phyloP scores from a whole-genome alignment of 2,888 invertebrate genomes.

The Aphidoletes aphidimyza region DNA sequence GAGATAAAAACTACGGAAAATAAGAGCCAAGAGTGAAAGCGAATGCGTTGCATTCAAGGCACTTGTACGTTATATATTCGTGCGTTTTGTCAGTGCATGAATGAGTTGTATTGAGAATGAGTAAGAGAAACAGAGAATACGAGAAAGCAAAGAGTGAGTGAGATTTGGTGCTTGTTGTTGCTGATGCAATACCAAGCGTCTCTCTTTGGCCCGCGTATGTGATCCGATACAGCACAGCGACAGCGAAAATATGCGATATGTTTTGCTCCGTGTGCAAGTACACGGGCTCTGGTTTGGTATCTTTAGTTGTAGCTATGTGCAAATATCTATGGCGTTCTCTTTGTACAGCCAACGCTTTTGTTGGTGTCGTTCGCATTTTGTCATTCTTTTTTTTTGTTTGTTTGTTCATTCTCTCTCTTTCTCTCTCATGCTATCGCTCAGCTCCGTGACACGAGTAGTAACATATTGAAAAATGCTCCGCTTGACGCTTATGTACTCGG shows the following conservation, averaged over 20 bases:
- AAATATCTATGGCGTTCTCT: too few relatives aligned
- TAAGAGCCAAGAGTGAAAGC: slow-evolving; percentile 16
- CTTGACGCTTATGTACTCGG: slow-evolving; percentile 32
- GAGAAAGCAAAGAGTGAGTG: too few relatives aligned
- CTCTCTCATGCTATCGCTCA: not conserved
- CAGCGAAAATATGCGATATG: not conserved
- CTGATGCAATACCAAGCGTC: not conserved
- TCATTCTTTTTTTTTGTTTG: not conserved
- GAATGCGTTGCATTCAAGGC: slow-evolving; percentile 25
- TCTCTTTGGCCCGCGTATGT: not conserved
- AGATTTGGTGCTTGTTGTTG: not conserved
- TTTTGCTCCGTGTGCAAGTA: not conserved
- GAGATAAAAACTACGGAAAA: not conserved
- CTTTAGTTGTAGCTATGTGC: not conserved
- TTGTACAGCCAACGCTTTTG: not conserved
- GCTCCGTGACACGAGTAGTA: not conserved
- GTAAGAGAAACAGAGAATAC: not conserved
- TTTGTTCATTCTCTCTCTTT: not conserved
- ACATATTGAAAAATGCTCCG: slow-evolving; percentile 50
- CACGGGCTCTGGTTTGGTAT: not conserved
- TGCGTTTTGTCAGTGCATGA: not conserved
- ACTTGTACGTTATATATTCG: slow-evolving; percentile 12
- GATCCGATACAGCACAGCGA: not conserved
- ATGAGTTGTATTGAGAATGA: not conserved
- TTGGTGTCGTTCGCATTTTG: slow-evolving; percentile 40